Base-by-base conservation (phyloP, 2,888 invertebrate genomes). In the Pseudeuparius sepicola region DNA sequence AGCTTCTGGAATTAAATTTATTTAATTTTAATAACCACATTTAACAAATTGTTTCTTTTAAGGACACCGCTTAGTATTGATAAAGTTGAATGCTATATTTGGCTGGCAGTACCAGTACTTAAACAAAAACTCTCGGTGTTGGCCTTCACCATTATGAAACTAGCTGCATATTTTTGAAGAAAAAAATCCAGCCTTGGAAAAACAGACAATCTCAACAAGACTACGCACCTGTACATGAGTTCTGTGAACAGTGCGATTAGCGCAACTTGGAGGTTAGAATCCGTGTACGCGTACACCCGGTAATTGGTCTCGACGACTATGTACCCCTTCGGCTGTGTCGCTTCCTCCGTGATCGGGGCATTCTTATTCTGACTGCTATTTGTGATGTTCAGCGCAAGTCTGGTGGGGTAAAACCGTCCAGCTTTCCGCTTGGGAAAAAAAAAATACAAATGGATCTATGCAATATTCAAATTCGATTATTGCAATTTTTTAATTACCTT, bases 281-380 rank as follows among this genome's bases (percentile, higher is more conserved):
- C 82, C 24, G 96, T 94, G 61, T 98, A 98, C 1, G 97, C 97
- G 63, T 96, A 97, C 9, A 97, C 79, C 49, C 92, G 67, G 60
- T 82, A 86, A 70, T 97, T 98, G 32, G 97, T 98, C 70, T 98
- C 97, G 13, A 94, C 87, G 28, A 98, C 68, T 47, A 98, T 80
- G 63, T 88, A 92, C 9, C 93, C 90, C 44, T 77, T 78, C 16
- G 75, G 73, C n/a, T n/a, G n/a, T 3, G 75, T 72, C 44, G 67
- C 67, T 24, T 68, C 68, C 33, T 69, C 67, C 31, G 60, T 52
- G 37, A 57, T 55, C 2, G 57, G 52, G 4, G 59, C 52, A 20
- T 57, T 60, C 24, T 63, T 65, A 12, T 61, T 65, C 37, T 68
- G 63, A 46, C 68, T 67, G 46, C 68, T 67, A 39, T 40, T 47